Conservation (phyloP, 64 coral and sea anemone species). For the Cladopsammia gracilis region DNA sequence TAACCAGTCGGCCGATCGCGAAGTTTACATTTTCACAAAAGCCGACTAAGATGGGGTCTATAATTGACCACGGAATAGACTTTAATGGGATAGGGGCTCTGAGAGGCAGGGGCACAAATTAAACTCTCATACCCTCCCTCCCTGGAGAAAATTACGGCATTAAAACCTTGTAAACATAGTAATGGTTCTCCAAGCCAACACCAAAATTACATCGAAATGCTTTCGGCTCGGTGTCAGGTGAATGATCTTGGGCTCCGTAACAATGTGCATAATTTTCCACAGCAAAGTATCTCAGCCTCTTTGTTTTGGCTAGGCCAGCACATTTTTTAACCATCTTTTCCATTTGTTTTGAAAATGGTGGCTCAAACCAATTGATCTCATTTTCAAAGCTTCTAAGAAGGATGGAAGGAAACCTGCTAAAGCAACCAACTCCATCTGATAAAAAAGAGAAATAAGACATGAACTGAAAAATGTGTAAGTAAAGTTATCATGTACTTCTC, state of each 20-base stretch:
- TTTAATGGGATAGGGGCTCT: no score
- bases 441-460: neutral
- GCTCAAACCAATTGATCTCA: slow-evolving; percentile 1
- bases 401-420: neutral
- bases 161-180: neutral
- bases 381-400: neutral
- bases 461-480: no score
- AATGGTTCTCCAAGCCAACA: slow-evolving; percentile 5
- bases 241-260: neutral
- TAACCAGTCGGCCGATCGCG: no score
- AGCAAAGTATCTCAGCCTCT: neutral
- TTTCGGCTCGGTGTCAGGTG: neutral
- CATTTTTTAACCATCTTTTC: slow-evolving; percentile 9
- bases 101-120: no score
- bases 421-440: slow-evolving; percentile 9
- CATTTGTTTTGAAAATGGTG: neutral
- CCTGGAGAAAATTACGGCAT: no score
- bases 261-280: slow-evolving; percentile 29
- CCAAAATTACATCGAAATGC: neutral
- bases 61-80: no score
- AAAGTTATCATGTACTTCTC: no score
- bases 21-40: no score
- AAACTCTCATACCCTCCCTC: no score
- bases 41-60: no score
- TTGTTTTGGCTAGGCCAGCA: neutral